Base-by-base conservation (phyloP, 2,888 invertebrate genomes). In the Campoletis raptor region DNA sequence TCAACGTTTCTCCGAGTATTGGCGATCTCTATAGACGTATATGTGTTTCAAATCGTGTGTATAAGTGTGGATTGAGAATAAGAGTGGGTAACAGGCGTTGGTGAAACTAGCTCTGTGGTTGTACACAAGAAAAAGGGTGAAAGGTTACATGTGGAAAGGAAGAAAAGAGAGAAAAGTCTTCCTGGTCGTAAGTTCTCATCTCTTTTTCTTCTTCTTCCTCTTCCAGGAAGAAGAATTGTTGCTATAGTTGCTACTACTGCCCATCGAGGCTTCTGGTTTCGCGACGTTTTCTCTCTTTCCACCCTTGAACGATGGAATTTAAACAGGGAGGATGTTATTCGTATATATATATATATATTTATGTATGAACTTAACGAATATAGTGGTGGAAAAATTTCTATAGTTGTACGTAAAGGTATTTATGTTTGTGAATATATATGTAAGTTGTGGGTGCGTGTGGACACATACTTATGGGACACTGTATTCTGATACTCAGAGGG, bases 261-360 rank as follows among this genome's bases (percentile, higher is more conserved):
- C 69, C 48, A 24, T 36, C 18, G 48, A 77, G 67, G 79, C 82
- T 84, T 36, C 78, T 76, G n/a, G 45, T 78, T 85, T 81, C 74
- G 36, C 79, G 40, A 40, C 45, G 77, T 81, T 77, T 81, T 30
- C 77, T 78, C 84, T 37, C 73, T 73, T 67, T 61, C 74, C 52
- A 61, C 7, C 76, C 76, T 80, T 54, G 76, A 52, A 48, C 73
- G 64, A 83, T 45, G 86, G 83, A 87, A 88, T 89, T 89, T 89
- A 87, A 86, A 85, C 86, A 83, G 86, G 84, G 83, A 86, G 64
- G 82, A 67, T 54, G 36, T 57, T 57, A 70, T 66, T 52, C 74
- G 61, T 8, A 24, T 48, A 7, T 24, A 48, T 76, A 67, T 66
- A 24, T 8, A 24, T 48, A 7, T 24, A 48, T 76, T 61, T 66